phyloP scores from a whole-genome alignment of 2,113 vertebrate genomes.

The Caloenas nicobarica region DNA sequence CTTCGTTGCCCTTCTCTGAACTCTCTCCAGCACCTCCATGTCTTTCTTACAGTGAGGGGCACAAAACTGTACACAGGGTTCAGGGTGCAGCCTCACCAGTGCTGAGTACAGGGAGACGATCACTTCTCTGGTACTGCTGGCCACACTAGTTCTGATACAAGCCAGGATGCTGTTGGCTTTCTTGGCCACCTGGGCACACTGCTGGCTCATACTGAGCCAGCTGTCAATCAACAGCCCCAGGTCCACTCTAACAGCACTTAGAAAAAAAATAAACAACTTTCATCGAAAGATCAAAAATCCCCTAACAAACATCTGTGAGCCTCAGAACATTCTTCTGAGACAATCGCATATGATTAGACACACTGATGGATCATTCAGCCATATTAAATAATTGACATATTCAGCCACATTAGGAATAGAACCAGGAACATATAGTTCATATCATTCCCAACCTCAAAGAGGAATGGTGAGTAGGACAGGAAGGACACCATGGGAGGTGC shows the following conservation, averaged over 20 bases:
- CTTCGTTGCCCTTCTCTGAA: no score
- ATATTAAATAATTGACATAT: not conserved
- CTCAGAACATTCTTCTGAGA: not conserved
- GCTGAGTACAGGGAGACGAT: no score
- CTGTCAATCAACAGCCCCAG: no score
- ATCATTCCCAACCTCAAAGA: not conserved
- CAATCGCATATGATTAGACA: not conserved
- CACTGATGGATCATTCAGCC: not conserved
- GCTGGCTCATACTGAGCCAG: no score
- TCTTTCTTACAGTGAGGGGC: no score
- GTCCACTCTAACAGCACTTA: not conserved
- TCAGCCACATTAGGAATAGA: not conserved
- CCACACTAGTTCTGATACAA: no score
- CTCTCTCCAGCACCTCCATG: no score
- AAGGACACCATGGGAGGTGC: not conserved
- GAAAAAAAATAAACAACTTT: not conserved
- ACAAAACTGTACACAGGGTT: no score
- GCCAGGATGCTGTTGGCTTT: no score
- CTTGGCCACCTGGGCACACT: no score
- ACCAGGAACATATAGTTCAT: not conserved
- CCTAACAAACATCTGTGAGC: not conserved
- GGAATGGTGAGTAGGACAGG: fast-evolving
- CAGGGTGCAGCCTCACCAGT: no score
- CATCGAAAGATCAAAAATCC: not conserved
- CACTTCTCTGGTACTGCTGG: no score